Conservation (phyloP, 2,113 vertebrate species). For the Phrynocephalus versicolor region DNA sequence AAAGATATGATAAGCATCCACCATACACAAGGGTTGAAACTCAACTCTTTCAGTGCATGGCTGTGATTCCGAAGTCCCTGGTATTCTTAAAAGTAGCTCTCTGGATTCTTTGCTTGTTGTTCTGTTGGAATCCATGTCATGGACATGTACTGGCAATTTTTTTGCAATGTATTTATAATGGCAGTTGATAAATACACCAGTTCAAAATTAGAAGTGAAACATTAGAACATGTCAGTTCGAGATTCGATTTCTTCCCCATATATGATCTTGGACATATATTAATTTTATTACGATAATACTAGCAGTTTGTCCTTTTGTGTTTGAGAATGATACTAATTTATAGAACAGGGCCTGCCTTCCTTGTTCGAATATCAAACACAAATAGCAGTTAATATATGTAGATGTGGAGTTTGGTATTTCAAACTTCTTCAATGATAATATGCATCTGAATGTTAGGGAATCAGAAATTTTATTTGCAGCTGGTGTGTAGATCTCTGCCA, state of each 20-base stretch:
- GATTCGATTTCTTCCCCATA: slow-evolving; percentile 9
- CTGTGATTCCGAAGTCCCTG: too few relatives aligned
- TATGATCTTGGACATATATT: slow-evolving; percentile 36
- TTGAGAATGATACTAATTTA: not conserved
- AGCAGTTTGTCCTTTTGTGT: not conserved
- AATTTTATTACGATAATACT: not conserved
- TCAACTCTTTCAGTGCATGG: too few relatives aligned
- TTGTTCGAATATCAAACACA: not conserved
- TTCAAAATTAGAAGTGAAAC: slow-evolving; percentile 45
- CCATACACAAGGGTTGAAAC: too few relatives aligned
- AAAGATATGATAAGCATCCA: too few relatives aligned
- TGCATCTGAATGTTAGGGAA: not conserved
- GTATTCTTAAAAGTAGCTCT: too few relatives aligned
- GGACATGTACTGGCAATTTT: slow-evolving; percentile 42
- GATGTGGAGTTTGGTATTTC: not conserved
- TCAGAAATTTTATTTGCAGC: slow-evolving; percentile 24
- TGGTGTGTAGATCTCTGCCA: slow-evolving; percentile 17
- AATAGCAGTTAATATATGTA: slow-evolving; percentile 4
- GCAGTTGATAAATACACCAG: slow-evolving; percentile 46
- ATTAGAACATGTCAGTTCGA: slow-evolving; percentile 21
- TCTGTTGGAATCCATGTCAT: slow-evolving; percentile 38
- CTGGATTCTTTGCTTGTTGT: not conserved
- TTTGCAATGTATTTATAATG: slow-evolving; percentile 51
- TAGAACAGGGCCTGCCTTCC: not conserved
- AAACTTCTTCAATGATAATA: not conserved